phyloP scores from a whole-genome alignment of 2,888 invertebrate species.

The Phyllotreta cruciferae region DNA sequence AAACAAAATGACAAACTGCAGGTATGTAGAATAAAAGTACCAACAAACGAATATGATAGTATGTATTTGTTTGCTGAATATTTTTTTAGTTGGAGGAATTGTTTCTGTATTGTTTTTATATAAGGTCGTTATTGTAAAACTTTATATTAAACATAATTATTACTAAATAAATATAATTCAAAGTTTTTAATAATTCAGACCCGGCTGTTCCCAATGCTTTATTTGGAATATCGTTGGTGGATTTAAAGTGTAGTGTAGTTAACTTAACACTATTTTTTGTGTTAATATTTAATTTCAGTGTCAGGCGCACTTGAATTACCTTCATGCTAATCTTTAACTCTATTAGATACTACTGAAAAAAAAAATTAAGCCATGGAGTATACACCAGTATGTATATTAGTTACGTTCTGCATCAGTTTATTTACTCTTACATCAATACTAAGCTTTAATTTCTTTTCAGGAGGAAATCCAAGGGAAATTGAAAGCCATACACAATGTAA shows the following conservation, averaged over 20 bases:
- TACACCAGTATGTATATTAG: constrained; percentile 50
- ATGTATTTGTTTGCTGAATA: neutral
- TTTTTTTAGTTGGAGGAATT: constrained; percentile 4
- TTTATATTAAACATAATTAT: neutral
- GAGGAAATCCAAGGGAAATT: constrained; percentile 79
- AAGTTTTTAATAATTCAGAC: too few species aligned
- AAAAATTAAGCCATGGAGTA: constrained; percentile 3
- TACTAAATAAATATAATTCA: too few species aligned
- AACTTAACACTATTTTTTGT: constrained; percentile 4
- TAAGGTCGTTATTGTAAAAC: too few species aligned
- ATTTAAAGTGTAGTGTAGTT: constrained; percentile 11
- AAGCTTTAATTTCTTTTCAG: constrained; percentile 60
- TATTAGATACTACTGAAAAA: constrained; percentile 6
- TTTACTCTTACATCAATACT: constrained; percentile 14
- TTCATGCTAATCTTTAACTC: constrained; percentile 5
- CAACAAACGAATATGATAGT: neutral
- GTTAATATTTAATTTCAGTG: constrained; percentile 5
- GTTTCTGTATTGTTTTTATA: too few species aligned
- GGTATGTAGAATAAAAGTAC: constrained; percentile 63
- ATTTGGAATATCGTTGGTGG: constrained; percentile 5
- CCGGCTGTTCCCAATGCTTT: neutral
- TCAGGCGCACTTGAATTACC: neutral
- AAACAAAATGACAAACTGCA: constrained; percentile 85
- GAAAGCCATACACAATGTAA: constrained; percentile 85
- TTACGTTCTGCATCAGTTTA: constrained; percentile 27